Base-by-base conservation (phyloP, 1,140 invertebrate genomes). In the Hypothenemus hampei region DNA sequence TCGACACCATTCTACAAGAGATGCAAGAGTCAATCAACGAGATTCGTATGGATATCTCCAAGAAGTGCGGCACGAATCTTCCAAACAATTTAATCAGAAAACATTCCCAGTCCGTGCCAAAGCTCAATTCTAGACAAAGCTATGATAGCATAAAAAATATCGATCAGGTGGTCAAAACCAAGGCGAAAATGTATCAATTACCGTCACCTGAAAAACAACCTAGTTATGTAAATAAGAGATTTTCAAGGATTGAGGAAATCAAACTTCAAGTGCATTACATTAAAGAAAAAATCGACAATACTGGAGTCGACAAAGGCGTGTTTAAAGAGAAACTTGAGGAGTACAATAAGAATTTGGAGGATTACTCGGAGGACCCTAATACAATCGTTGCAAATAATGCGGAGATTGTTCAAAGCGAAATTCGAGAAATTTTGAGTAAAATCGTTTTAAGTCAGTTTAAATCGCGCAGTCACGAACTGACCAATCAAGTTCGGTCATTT, bases 191-290 rank as follows among this genome's bases (percentile, higher is more conserved):
- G 21, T 53, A 57, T 18, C 26, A 52, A 22, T 15, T 49, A 3
- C 44, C 54, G 36, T 35, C 22, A 10, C 23, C 41, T 10, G 24
- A 57, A 29, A 4, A 47, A 29, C 23, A 48, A 37, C 13, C 19
- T 6, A 22, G 18, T 4, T n/a, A 48, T n/a, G 11, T 16, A 10
- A 46, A 41, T 13, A 31, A 19, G 8, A 33, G 37, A 8, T 58
- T 58, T 31, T 55, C 59, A 3, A 49, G 48, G 33, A 57, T 61
- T 3, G 59, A 60, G 24, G 44, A 57, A 24, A 55, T 61, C 4
- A 54, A 52, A 23, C 21, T 41, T 33, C 48, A 61, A 44, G 50
- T 61, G 4, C 22, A 58, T 24, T 55, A 55, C 20, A 50, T 61
- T 3, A 61, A 58, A 48, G 35, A 37, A 16, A 37, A 37, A 37